phyloP scores from a whole-genome alignment of 2,888 invertebrate species.

The Leucophenga montana region DNA sequence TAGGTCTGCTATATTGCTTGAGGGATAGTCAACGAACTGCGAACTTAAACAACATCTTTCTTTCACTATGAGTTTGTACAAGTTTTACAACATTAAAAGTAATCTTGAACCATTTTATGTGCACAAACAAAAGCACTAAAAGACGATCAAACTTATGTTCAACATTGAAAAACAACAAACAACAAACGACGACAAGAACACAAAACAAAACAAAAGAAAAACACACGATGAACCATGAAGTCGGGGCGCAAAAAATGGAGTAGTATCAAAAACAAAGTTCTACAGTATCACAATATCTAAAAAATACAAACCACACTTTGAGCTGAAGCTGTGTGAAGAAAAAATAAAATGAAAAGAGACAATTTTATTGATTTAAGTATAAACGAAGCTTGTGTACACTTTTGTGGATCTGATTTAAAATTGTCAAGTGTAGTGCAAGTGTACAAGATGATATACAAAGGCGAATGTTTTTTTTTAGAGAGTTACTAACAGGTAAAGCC shows the following conservation, averaged over 20 bases:
- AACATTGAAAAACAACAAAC: neutral
- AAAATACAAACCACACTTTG: conserved; percentile 14
- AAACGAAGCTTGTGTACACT: neutral
- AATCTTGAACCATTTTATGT: conserved; percentile 8
- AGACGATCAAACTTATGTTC: conserved; percentile 12
- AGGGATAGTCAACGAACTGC: neutral
- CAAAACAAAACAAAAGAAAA: neutral
- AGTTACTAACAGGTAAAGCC: too few species aligned
- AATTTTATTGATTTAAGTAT: neutral
- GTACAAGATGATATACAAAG: too few species aligned
- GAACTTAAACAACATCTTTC: neutral
- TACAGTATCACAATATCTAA: conserved; percentile 18
- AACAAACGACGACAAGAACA: conserved; percentile 1
- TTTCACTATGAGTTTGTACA: conserved; percentile 1
- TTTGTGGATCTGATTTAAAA: neutral
- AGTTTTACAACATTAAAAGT: conserved; percentile 6
- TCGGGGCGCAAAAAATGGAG: neutral
- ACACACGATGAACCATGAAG: neutral
- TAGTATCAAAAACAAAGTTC: conserved; percentile 11
- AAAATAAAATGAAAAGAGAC: neutral
- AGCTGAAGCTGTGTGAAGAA: neutral
- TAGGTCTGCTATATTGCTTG: neutral
- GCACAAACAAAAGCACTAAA: conserved; percentile 22
- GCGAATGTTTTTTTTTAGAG: too few species aligned
- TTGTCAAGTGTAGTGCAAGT: too few species aligned